Evolutionary conservation across 2,113 vertebrate genomes (phyloP), one percentile per base, ranked within the genome.

Genomic region (Grantiella picta): DNA sequence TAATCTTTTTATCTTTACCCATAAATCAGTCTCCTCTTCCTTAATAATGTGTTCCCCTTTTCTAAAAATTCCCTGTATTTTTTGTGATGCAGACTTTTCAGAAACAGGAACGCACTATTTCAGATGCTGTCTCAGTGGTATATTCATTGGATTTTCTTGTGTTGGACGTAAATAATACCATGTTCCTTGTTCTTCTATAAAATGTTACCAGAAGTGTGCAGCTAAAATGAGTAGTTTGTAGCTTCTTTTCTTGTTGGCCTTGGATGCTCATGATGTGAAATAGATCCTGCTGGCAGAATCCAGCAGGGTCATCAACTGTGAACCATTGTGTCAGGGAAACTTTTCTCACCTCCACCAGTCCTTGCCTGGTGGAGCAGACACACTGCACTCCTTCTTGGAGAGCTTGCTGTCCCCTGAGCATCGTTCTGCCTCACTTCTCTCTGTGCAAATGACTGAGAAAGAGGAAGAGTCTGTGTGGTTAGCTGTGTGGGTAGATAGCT

Each of bases 381-480:
- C 20, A 16, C 8, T 66, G 20, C 24, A 13, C 12, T 50, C 38
- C 15, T 22, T 50, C 28, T 71, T 27, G 25, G 21, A 61, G 9
- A 60, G 2, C 5, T 54, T 4, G 0, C 29, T 50, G 9, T 28
- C 4, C 24, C 27, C 19, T 35, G 8, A 6, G 5, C 1, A 6
- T 54, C 59, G 10, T 44, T 84, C 82, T 82, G 10, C 17, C 28
- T 88, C 33, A 9, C 5, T 91, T 76, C 33, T 56, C 1, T 52
- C 35, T 63, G 29, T 44, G 47, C 6, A 84, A 66, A 65, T 15
- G 5, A 50, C 28, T 31, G 22, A 25, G 73, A 63, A 82, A 73
- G 40, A 63, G 5, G 13, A 73, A 19, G 13, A 89, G 17, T 12
- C 33, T 57, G 6, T 35, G 4, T 69, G 2, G 2, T 65, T 77